Evolutionary conservation across 2,797 vertebrate species (phyloP).

Genomic region (Propithecus perrieri): DNA sequence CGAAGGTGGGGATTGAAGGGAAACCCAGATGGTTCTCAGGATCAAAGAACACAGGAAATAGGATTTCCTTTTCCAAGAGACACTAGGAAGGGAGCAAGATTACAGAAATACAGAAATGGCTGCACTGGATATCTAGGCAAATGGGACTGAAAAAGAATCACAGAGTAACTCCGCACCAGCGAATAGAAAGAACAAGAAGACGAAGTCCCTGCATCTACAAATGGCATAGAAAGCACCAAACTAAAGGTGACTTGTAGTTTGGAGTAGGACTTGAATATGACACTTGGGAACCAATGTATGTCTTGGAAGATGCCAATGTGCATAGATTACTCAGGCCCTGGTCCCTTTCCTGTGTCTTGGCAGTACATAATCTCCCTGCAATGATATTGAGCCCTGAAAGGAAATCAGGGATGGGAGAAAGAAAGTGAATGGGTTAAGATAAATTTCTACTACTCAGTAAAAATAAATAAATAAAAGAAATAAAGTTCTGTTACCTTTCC

Average conservation of each 20-base stretch:
- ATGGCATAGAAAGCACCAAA: not conserved
- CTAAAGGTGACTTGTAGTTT: not conserved
- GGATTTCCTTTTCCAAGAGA: not conserved
- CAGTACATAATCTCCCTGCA: not conserved
- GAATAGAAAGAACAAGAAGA: not conserved
- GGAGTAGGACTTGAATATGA: not conserved
- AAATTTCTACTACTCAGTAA: not conserved
- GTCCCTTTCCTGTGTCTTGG: not conserved
- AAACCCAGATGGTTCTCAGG: not conserved
- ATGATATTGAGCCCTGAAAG: not conserved
- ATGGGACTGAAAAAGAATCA: not conserved
- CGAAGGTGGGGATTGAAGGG: not conserved
- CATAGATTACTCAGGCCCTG: not conserved
- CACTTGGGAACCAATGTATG: not conserved
- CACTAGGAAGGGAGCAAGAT: not conserved
- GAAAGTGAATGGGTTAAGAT: slow-evolving; percentile 22
- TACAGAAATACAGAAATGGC: slow-evolving; percentile 24
- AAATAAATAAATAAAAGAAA: slow-evolving; percentile 28
- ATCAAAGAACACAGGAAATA: not conserved
- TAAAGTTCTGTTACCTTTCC: not conserved
- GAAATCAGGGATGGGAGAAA: not conserved
- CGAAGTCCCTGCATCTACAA: not conserved
- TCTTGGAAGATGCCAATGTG: not conserved
- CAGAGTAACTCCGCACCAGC: not conserved
- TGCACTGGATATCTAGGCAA: not conserved